Evolutionary conservation across 2,797 vertebrate species (phyloP), one percentile per base, ranked within the genome.

Genomic region (Rhabdophis nuchalis): DNA sequence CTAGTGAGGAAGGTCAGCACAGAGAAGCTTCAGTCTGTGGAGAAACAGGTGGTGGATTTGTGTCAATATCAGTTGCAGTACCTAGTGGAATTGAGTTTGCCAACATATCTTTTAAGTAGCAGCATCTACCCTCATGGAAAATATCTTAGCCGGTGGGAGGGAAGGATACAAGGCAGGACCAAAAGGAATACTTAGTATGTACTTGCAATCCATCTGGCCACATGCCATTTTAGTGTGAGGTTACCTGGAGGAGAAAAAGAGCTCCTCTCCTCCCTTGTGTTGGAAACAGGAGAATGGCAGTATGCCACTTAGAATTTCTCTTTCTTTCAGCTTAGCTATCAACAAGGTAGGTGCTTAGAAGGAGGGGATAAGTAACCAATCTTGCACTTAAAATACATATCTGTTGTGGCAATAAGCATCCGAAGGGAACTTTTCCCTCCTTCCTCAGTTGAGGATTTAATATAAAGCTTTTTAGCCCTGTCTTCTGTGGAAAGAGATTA

Each of bases 311-410:
- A 95, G 93, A 94, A 90, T 95, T 57, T 96, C 96, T 93, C 95
- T 93, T 95, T 97, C 95, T 89, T 95, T 96, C 93, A 96, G 90
- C 93, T 94, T 96, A 92, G 92, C 95, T 89, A 91, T 94, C 23
- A 96, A 93, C 92, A 97, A 97, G 96, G 96, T 97, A 97, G 96
- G 96, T 93, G 87, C 64, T 0, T 89, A 93, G 14, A 32, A 94
- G 50, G 92, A 85, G 54, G 92, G 36, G 11, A 12, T 25, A 1
- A 20, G 56, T 86, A 54, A 77, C 56, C 89, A 54, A 89, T 5
- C 13, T 91, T 29, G 1, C 20, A 8, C 10, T 32, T 92, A 52
- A 92, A n/a, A 50, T 29, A n/a, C 68, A 64, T 85, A 18, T 29
- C 12, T 89, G 14, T 86, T 46, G 1, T 61, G 85, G 9, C 20